A percentile compares a stretch with the other conserved stretches of the same genome.
Evolutionary conservation across 1,140 invertebrate genomes (phyloP).

Genomic region (Stegodyphus mimosarum): DNA sequence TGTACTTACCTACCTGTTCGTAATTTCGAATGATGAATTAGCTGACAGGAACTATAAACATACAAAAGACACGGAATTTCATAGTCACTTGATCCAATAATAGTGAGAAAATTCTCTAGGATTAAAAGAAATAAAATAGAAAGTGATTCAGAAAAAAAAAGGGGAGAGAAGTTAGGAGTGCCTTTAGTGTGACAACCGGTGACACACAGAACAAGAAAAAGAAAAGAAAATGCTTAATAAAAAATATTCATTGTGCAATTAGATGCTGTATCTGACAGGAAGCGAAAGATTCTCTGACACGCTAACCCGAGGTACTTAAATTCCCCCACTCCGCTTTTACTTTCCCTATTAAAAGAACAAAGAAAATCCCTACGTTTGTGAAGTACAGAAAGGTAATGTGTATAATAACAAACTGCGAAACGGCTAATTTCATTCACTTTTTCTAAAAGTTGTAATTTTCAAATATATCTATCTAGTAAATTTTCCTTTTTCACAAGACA

Average conservation of each 20-base stretch:
- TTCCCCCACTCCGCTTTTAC: neutral
- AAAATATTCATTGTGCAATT: constrained; percentile 19
- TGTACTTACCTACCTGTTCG: too few relatives aligned
- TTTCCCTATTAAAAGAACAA: neutral
- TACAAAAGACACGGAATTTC: constrained; percentile 53
- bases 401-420: too few relatives aligned
- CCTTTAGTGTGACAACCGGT: constrained; percentile 23
- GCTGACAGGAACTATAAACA: constrained; percentile 36
- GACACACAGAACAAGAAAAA: constrained; percentile 1
- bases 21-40: constrained; percentile 42
- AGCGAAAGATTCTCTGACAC: constrained; percentile 1
- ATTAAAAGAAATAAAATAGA: constrained; percentile 13
- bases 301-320: neutral
- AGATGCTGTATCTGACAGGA: constrained; percentile 19
- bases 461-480: too few relatives aligned
- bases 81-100: constrained; percentile 31
- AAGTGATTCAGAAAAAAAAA: neutral
- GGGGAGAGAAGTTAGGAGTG: neutral
- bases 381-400: too few relatives aligned
- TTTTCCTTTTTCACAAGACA: too few relatives aligned
- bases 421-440: too few relatives aligned
- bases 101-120: constrained; percentile 17
- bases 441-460: too few relatives aligned
- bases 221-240: neutral
- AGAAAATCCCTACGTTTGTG: too few relatives aligned